Evolutionary conservation across 1,140 invertebrate genomes (phyloP).

Genomic region (Diorhabda sublineata): DNA sequence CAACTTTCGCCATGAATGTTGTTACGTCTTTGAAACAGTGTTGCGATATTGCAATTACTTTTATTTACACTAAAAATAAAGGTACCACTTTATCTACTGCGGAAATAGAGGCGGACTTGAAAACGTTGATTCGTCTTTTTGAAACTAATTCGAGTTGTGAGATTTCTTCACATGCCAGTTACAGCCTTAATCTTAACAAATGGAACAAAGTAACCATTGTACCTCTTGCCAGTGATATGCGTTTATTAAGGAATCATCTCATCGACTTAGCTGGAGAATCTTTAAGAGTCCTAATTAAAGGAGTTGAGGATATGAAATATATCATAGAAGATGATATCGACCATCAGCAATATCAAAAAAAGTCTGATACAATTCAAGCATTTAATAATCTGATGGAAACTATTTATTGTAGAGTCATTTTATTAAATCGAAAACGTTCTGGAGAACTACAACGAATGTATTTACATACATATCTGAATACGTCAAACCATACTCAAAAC

Average conservation of each 20-base stretch:
- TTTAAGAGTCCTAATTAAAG: too few species aligned
- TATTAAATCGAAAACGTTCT: too few species aligned
- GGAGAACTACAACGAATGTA: too few species aligned
- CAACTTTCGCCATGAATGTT: conserved; percentile 30
- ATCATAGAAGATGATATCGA: too few species aligned
- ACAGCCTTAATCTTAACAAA: conserved; percentile 39
- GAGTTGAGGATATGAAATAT: too few species aligned
- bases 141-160: conserved; percentile 24
- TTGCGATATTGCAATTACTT: conserved; percentile 14
- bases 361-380: too few species aligned
- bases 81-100: not conserved
- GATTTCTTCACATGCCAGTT: conserved; percentile 32
- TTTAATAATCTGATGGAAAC: too few species aligned
- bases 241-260: too few species aligned
- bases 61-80: not conserved
- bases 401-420: too few species aligned
- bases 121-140: not conserved
- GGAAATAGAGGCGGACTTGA: not conserved
- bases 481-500: not conserved
- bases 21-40: conserved; percentile 25
- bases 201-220: conserved; percentile 41
- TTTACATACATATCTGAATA: too few species aligned
- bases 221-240: conserved; percentile 40
- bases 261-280: too few species aligned
- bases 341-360: too few species aligned